A percentile compares a stretch with the other conserved stretches of the same genome.
These are phyloP conservation scores for Phrixothrix hirtus DNA, from an alignment of 2,888 invertebrate species.

Conservation along the genomic window DNA sequence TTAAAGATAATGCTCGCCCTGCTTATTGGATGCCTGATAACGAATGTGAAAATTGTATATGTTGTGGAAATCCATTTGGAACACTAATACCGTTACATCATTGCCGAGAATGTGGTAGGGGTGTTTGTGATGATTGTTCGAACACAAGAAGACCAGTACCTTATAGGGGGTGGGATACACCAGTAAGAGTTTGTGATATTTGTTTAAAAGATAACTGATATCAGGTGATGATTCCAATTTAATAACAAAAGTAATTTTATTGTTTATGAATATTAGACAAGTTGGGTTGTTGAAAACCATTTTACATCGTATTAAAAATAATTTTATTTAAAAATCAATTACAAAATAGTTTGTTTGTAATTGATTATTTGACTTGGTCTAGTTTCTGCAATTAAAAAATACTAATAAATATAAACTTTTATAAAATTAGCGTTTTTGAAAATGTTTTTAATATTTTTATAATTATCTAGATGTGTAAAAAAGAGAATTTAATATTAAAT, in stretches of 20 bases:
- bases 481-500: background rate
- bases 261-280: background rate
- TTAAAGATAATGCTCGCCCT: conserved; percentile 77
- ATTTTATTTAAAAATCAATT: background rate
- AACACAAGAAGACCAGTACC: conserved; percentile 69
- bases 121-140: conserved; percentile 67
- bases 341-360: background rate
- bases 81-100: conserved; percentile 63
- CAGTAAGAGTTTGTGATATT: conserved; percentile 74
- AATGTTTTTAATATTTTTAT: background rate
- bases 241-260: background rate
- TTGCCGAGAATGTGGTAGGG: conserved; percentile 73
- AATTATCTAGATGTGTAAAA: background rate
- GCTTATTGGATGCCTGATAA: conserved; percentile 80
- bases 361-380: background rate
- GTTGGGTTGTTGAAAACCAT: background rate
- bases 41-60: conserved; percentile 67
- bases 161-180: conserved; percentile 70
- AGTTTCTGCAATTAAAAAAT: background rate
- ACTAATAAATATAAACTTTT: background rate
- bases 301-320: too few species aligned
- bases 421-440: background rate
- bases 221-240: background rate
- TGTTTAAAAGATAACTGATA: conserved; percentile 54
- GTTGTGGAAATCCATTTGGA: conserved; percentile 67